Evolutionary conservation across 1,140 invertebrate genomes (phyloP).

Genomic region (Aphelenchoides besseyi): DNA sequence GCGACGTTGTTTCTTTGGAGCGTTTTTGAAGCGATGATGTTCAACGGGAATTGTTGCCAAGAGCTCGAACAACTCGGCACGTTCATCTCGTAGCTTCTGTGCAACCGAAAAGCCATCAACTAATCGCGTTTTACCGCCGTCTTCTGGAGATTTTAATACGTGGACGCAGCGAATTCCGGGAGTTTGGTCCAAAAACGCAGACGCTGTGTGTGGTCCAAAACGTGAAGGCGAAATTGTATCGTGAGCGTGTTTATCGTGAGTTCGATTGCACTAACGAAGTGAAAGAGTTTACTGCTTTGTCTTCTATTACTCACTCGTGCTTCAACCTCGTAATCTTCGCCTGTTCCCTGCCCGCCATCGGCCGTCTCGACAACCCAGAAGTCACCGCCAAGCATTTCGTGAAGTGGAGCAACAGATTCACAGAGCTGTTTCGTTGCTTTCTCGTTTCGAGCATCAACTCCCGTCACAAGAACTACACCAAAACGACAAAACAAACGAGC

Average conservation of each 20-base stretch:
- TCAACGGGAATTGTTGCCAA: conserved; percentile 68
- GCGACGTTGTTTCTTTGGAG: not conserved
- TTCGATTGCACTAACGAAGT: not conserved
- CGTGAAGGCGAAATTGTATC: conserved; percentile 69
- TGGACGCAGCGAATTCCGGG: conserved; percentile 67
- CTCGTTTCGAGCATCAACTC: conserved; percentile 44
- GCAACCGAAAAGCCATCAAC: conserved; percentile 73
- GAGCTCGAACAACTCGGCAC: conserved; percentile 67
- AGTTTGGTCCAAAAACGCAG: conserved; percentile 73
- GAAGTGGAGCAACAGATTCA: conserved; percentile 45
- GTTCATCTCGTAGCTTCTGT: conserved; percentile 65
- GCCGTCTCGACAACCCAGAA: conserved; percentile 44
- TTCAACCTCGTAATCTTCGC: not conserved
- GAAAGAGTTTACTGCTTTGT: not conserved
- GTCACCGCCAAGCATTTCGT: conserved; percentile 53
- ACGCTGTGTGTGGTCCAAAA: conserved; percentile 70
- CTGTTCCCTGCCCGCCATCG: not conserved
- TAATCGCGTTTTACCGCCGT: conserved; percentile 71
- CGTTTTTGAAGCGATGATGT: conserved; percentile 67
- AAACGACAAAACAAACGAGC: conserved; percentile 44
- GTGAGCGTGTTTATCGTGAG: conserved; percentile 66
- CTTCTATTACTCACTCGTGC: not conserved
- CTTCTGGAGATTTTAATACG: conserved; percentile 66
- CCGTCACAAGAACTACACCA: conserved; percentile 48
- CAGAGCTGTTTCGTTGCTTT: conserved; percentile 51